phyloP scores from a whole-genome alignment of 2,888 invertebrate genomes.

The Amaurobius ferox region DNA sequence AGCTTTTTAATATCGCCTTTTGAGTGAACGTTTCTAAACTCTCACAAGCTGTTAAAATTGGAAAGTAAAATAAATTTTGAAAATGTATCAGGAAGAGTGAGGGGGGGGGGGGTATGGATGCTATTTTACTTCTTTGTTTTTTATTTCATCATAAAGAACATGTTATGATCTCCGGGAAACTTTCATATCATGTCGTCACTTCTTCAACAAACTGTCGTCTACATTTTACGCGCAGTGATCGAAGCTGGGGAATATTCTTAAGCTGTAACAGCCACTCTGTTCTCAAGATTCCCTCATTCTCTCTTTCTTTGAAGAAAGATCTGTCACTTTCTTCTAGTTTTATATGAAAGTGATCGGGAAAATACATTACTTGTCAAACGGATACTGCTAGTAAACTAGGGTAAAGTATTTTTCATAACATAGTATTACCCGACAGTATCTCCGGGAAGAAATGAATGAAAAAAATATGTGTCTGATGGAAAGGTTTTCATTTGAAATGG shows the following conservation, averaged over 20 bases:
- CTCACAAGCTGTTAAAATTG: too few relatives aligned
- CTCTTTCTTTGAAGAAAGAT: conserved; percentile 42
- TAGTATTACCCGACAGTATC: conserved; percentile 43
- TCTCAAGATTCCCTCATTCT: too few relatives aligned
- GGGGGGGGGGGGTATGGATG: conserved; percentile 8
- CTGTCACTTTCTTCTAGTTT: conserved; percentile 60
- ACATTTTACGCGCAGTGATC: conserved; percentile 43
- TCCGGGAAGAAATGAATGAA: conserved; percentile 10
- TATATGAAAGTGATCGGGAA: conserved; percentile 66
- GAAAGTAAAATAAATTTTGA: conserved; percentile 10
- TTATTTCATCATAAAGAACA: conserved; percentile 51
- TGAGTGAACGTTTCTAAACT: too few relatives aligned
- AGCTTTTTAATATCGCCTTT: too few relatives aligned
- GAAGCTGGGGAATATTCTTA: conserved; percentile 54
- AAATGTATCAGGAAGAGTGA: neutral
- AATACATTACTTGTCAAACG: conserved; percentile 69
- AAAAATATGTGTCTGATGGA: conserved; percentile 38
- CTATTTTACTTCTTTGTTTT: conserved; percentile 26
- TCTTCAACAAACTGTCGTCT: conserved; percentile 59
- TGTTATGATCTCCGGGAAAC: conserved; percentile 59
- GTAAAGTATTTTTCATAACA: conserved; percentile 65
- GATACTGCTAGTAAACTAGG: conserved; percentile 58
- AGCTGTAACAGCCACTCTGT: conserved; percentile 45
- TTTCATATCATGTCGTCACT: conserved; percentile 58
- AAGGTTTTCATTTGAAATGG: conserved; percentile 33